Conservation (phyloP, 2,113 vertebrate species). For the Gnathonemus echidnorhynchus region DNA sequence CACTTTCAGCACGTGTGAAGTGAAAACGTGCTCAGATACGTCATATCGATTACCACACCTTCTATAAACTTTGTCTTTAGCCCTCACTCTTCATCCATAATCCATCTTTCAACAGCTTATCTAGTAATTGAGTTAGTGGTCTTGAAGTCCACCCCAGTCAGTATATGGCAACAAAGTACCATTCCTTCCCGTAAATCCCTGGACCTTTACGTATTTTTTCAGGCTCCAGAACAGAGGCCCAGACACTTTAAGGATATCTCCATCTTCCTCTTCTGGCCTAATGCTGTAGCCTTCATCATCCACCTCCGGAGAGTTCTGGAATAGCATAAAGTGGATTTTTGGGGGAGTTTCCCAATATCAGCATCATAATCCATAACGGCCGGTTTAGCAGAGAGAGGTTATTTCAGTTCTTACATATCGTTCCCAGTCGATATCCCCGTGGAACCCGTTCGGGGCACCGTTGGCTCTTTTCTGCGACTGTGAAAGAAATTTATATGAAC, state of each 20-base stretch:
- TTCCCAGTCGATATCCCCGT: constrained; percentile 97
- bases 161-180: background rate
- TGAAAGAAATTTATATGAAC: background rate
- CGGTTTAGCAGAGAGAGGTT: background rate
- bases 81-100: background rate
- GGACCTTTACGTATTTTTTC: background rate
- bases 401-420: constrained; percentile 76
- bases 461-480: constrained; percentile 82
- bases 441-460: constrained; percentile 93
- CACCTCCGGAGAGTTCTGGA: constrained; percentile 86
- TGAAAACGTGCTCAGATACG: background rate
- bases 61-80: background rate
- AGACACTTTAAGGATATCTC: constrained; percentile 78
- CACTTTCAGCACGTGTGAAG: background rate
- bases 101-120: background rate
- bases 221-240: background rate
- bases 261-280: constrained; percentile 77
- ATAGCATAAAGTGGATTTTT: background rate
- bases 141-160: background rate
- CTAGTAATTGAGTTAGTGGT: background rate
- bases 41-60: background rate
- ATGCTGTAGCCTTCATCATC: constrained; percentile 96
- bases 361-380: background rate
- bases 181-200: background rate
- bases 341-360: background rate